Evolutionary conservation across 2,797 vertebrate genomes (phyloP), one percentile per base, ranked within the genome.

Genomic region (Anabas testudineus): DNA sequence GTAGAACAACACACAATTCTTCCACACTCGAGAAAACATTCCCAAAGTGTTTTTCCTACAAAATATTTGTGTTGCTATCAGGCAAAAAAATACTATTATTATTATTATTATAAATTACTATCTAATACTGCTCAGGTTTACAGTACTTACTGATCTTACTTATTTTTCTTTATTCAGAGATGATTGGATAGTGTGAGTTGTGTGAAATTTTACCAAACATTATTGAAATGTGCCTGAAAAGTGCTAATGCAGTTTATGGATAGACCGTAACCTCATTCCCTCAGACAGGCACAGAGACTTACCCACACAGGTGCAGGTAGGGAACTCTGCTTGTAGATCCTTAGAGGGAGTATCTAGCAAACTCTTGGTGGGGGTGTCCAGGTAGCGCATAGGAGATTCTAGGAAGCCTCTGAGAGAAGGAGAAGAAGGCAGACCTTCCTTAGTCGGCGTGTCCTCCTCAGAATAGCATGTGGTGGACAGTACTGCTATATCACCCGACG

Each of bases 221-320:
- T 41, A 47, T 4, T 45, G 0, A 55, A 41, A 53, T 42, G 39
- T 56, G 42, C 52, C 49, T 49, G n/a, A 63, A 48, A 69, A 18
- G 3, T 24, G 7, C 8, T 16, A 36, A n/a, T 76, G 32, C 10
- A 58, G 2, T 53, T 53, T 62, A 39, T 66, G 15, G 3, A 41
- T 37, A 9, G 49, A 57, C 16, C 72, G 15, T 19, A 46, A 66
- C 16, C n/a, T 63, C 26, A 59, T 18, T 6, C 5, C 19, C 9
- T 58, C 1, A 60, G 6, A 52, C 37, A 49, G 4, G 47, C 19
- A 66, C 36, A 56, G 12, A 36, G 2, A 87, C 98, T 98, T 90
- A 99, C 98, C 97, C 0, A 99, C 96, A 0, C 98, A 99, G 71
- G 95, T 95, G 18, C 98, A 99, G 71, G 83, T 91, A 22, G 98